Percentiles rank a stretch among this genome's conserved stretches.
Evolutionary conservation across 2,797 vertebrate genomes (phyloP).

Genomic region (Platyrinchus mystaceus): DNA sequence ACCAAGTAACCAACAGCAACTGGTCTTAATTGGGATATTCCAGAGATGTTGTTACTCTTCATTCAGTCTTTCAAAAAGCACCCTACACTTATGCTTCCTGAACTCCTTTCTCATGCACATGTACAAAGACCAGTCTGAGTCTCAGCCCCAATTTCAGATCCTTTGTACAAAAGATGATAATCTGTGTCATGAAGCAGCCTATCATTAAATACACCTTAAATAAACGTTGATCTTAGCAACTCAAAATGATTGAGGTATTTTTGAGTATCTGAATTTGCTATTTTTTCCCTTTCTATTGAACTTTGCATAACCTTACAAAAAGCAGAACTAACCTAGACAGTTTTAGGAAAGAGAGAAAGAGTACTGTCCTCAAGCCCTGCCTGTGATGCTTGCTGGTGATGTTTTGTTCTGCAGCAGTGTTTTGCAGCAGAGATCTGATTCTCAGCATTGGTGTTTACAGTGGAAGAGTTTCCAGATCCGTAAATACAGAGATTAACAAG

Average conservation of each 20-base stretch:
- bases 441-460: background rate
- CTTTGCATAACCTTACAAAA: background rate
- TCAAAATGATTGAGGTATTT: background rate
- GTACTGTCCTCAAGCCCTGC: background rate
- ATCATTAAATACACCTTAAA: background rate
- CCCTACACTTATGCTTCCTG: accelerated
- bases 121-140: background rate
- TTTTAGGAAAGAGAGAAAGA: background rate
- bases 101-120: background rate
- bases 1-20: background rate
- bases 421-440: background rate
- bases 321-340: background rate
- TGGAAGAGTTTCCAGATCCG: background rate
- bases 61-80: background rate
- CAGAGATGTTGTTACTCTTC: background rate
- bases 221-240: background rate
- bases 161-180: background rate
- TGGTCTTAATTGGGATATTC: background rate
- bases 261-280: background rate
- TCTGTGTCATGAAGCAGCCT: background rate
- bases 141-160: background rate
- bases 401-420: background rate
- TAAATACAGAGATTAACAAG: background rate
- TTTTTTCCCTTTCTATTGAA: background rate
- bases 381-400: background rate